Evolutionary conservation across 2,888 invertebrate species (phyloP), one percentile per base, ranked within the genome.

Genomic region (Ecliptopera silaceata): DNA sequence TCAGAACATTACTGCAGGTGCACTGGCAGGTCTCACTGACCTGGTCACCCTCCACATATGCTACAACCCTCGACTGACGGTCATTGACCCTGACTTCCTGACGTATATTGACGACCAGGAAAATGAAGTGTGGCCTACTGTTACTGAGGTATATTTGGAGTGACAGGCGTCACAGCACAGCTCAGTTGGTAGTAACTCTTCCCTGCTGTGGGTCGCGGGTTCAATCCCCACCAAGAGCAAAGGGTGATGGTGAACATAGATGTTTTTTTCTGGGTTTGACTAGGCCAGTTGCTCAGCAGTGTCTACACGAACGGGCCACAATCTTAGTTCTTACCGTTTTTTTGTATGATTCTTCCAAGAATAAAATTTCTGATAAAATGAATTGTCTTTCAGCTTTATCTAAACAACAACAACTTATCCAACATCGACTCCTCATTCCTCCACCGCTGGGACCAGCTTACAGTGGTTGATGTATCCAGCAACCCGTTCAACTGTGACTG

Each of bases 401-500:
- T 97, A 12, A 93, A 94, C 69, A 93, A 95, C 76, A 97, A 97
- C 79, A 94, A 94, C 60, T 73, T 95, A 17, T 86, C 92, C 0
- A 89, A 90, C 53, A 81, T 97, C 46, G 92, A 94, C 59, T 82
- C 88, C 6, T 83, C 87, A 42, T 82, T 94, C 61, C 67, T 94
- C 8, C 91, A 92, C 22, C 91, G 93, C 46, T 96, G 96, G 96
- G 93, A 94, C 65, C 84, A 89, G 50, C 82, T 97, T 17, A 85
- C 82, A 6, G 84, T 85, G 15, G 81, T 95, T 29, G 94, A 95
- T 72, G 89, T 97, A 58, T 91, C 92, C 43, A 92, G 91, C 62
- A 96, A 96, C 77, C 93, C 94, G 0, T 96, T 94, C 93, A 84
- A 85, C n/a, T 97, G 97, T 72, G 95, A 96, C 75, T 95, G 95